Conservation (phyloP, 2,797 vertebrate species). For the Falco columbarius region DNA sequence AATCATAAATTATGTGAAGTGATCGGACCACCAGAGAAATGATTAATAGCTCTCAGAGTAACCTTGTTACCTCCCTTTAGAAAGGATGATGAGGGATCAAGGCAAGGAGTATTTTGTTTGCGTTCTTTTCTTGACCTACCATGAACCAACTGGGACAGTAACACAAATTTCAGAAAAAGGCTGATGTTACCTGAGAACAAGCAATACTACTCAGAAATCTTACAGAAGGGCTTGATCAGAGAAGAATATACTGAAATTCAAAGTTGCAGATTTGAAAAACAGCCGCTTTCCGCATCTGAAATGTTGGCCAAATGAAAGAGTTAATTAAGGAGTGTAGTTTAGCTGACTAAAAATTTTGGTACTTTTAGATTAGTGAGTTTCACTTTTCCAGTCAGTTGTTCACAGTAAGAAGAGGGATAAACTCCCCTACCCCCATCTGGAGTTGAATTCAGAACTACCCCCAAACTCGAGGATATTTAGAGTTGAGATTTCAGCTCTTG, state of each 20-base stretch:
- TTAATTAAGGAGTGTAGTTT: neutral
- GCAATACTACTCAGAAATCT: neutral
- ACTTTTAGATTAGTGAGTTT: neutral
- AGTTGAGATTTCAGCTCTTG: neutral
- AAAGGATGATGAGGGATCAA: constrained; percentile 31
- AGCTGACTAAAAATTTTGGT: neutral
- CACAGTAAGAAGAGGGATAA: neutral
- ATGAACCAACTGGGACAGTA: neutral
- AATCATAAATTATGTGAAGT: constrained; percentile 14
- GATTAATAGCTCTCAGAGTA: neutral
- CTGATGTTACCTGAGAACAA: neutral
- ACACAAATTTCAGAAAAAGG: neutral
- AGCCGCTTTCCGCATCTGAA: neutral
- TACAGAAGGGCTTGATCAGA: neutral
- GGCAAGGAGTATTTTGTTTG: neutral
- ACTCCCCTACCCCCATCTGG: neutral
- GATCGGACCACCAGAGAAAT: neutral
- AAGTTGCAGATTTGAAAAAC: neutral
- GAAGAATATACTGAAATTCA: neutral
- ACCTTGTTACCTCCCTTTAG: neutral
- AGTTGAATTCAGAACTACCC: neutral
- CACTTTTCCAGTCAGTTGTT: neutral
- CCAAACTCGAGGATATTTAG: neutral
- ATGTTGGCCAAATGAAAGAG: neutral
- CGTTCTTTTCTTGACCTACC: neutral